Conservation (phyloP, 2,888 invertebrate genomes). For the Scaptomyza parva region DNA sequence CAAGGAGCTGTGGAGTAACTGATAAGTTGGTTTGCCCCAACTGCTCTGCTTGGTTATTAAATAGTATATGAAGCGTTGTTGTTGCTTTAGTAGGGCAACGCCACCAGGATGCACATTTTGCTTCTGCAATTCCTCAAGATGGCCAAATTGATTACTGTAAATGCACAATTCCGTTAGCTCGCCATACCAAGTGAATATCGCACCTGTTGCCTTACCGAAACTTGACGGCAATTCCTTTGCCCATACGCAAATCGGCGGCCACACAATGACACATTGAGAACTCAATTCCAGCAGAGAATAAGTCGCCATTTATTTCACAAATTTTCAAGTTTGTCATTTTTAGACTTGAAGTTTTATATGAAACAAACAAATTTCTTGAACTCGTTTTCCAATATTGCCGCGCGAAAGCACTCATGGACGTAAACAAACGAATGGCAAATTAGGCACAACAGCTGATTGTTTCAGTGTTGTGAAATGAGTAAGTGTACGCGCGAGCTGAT, state of each 20-base stretch:
- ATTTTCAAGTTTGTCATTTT: constrained; percentile 55
- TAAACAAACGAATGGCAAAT: constrained; percentile 44
- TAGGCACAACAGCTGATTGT: constrained; percentile 15
- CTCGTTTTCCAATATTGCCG: constrained; percentile 48
- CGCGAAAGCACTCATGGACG: constrained; percentile 30
- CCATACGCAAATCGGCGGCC: constrained; percentile 86
- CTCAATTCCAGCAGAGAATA: constrained; percentile 85
- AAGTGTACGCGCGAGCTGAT: constrained; percentile 16
- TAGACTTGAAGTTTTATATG: constrained; percentile 1
- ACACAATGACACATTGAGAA: constrained; percentile 87
- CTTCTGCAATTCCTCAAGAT: constrained; percentile 63
- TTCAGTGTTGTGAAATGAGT: constrained; percentile 37
- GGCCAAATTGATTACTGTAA: constrained; percentile 81
- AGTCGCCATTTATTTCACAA: constrained; percentile 85
- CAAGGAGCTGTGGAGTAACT: constrained; percentile 84
- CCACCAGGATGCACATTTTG: constrained; percentile 84
- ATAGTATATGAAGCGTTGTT: constrained; percentile 86
- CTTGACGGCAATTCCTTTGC: constrained; percentile 86
- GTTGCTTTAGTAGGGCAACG: constrained; percentile 85
- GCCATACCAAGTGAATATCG: neutral
- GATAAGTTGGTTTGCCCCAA: constrained; percentile 86
- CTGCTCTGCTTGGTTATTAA: constrained; percentile 87
- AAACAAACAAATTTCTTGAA: constrained; percentile 4
- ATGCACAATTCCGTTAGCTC: neutral
- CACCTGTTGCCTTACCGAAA: constrained; percentile 68